phyloP scores from a whole-genome alignment of 1,140 invertebrate genomes.

The Arion vulgaris region DNA sequence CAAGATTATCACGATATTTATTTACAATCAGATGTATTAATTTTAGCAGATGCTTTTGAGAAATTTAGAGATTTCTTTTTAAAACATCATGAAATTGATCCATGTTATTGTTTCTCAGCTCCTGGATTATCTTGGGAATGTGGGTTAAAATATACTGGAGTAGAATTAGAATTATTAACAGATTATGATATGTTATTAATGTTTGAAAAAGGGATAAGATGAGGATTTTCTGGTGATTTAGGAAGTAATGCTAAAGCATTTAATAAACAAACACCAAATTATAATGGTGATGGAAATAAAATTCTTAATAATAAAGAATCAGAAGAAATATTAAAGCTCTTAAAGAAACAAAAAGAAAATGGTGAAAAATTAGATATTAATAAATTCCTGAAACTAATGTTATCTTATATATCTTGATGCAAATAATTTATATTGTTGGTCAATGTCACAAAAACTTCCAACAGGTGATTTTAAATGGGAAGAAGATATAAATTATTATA shows the following conservation, averaged over 20 bases:
- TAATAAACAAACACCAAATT: constrained; percentile 23
- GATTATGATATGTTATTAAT: constrained; percentile 26
- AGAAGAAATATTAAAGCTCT: not conserved
- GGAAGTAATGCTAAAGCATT: constrained; percentile 30
- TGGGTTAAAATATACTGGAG: constrained; percentile 52
- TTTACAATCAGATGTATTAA: constrained; percentile 37
- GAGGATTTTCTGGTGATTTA: constrained; percentile 43
- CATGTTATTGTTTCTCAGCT: constrained; percentile 53
- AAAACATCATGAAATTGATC: constrained; percentile 54
- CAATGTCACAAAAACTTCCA: constrained; percentile 46
- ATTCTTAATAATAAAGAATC: not conserved
- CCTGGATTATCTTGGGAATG: constrained; percentile 58
- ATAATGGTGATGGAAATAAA: constrained; percentile 4
- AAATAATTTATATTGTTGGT: constrained; percentile 60
- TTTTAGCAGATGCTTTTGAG: constrained; percentile 71
- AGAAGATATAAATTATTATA: constrained; percentile 35
- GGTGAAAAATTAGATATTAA: no score
- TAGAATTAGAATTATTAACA: constrained; percentile 51
- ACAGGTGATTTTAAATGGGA: constrained; percentile 54
- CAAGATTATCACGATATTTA: constrained; percentile 12
- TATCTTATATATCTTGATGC: constrained; percentile 32
- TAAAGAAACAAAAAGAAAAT: no score
- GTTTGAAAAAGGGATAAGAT: constrained; percentile 34
- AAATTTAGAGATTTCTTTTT: constrained; percentile 62
- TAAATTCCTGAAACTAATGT: constrained; percentile 10